Base-by-base conservation (phyloP, 2,797 vertebrate genomes). In the Emys orbicularis region DNA sequence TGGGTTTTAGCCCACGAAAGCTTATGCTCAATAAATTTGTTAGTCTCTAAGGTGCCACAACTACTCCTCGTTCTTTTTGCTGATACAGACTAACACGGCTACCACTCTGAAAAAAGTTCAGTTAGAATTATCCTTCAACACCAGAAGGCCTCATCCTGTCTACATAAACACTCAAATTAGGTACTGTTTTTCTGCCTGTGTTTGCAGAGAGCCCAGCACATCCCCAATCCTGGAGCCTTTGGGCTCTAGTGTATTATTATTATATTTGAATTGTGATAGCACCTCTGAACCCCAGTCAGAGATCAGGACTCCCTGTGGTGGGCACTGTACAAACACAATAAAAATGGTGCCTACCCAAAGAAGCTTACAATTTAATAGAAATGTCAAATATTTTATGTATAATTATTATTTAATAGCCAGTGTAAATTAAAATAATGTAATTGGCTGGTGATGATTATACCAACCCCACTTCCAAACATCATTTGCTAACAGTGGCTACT, bases 361-460 rank as follows among this genome's bases (percentile, higher is more conserved):
- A 12, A 47, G 25, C 25, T 76, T 49, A 76, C 44, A 27, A 29
- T 13, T 21, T 0, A 0, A 2, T 0, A 37, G 72, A 21, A 3
- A 13, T 11, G 2, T 57, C 12, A 4, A 1, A 0, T 0, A 2
- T 15, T 56, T 41, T 31, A 52, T 68, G n/a, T 21, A 37, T 37
- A 37, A n/a, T 57, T 76, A 2, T 5, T 21, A 2, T 0, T 2
- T 34, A 3, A 81, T 49, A 15, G 57, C 23, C 79, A 68, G 52
- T 1, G 8, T 12, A 2, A 4, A 34, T 1, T 18, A 52, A 25
- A 86, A 23, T 54, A 41, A 7, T 2, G 11, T 52, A 12, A 8
- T 1, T 1, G 0, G 50, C 74, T 13, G 34, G 16, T 65, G 61
- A 34, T 18, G 59, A 15, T 68, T 34, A 0, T 0, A 1, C 77